These are phyloP conservation scores for Rana temporaria DNA, from an alignment of 2,113 vertebrate species.

Conservation along the genomic window DNA sequence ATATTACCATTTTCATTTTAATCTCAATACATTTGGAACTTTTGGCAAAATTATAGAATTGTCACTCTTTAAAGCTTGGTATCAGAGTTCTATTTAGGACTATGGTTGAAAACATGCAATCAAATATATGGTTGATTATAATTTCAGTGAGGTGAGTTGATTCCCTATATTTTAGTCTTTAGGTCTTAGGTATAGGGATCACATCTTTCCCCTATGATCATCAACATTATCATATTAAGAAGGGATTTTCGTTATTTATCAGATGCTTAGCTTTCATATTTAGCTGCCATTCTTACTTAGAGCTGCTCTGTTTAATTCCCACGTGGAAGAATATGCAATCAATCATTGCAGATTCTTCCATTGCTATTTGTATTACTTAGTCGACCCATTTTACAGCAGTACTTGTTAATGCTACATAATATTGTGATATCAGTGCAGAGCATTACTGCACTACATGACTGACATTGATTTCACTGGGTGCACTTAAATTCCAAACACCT, in stretches of 20 bases:
- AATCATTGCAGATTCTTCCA: neutral
- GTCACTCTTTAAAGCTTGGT: no score
- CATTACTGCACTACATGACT: slow-evolving; percentile 72
- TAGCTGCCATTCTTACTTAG: slow-evolving; percentile 70
- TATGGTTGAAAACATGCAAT: no score
- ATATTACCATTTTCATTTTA: no score
- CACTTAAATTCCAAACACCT: neutral
- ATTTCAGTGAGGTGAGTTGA: no score
- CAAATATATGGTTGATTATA: no score
- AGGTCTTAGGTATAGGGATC: no score
- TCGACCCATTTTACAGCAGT: slow-evolving; percentile 80
- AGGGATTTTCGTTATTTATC: neutral
- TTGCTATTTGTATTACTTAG: slow-evolving; percentile 36
- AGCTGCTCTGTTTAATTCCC: slow-evolving; percentile 75
- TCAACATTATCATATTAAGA: neutral
- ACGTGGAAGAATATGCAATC: neutral
- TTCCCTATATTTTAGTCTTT: no score
- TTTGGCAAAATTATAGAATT: no score
- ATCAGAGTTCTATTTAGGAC: no score
- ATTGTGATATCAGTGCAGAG: slow-evolving; percentile 66
- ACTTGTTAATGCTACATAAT: slow-evolving; percentile 88
- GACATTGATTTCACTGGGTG: slow-evolving; percentile 66
- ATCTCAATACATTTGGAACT: no score
- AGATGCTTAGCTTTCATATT: slow-evolving; percentile 73
- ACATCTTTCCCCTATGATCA: no score